Conservation (phyloP, 2,113 vertebrate genomes). For the Chlamydotis undulata region DNA sequence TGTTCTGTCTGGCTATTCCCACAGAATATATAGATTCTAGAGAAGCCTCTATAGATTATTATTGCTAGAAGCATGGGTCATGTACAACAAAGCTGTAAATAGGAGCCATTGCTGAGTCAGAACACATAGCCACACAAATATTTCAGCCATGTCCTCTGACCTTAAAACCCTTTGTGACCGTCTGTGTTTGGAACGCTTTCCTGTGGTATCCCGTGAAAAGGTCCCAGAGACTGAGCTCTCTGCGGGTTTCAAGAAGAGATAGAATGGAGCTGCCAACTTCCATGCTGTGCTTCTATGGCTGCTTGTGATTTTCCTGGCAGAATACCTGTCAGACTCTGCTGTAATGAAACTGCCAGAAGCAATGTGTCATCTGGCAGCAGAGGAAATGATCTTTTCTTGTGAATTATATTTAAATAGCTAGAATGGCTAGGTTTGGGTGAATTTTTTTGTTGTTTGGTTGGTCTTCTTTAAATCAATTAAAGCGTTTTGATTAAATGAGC, state of each 20-base stretch:
- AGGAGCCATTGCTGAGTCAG: not conserved
- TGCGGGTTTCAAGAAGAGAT: not conserved
- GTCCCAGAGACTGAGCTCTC: not conserved
- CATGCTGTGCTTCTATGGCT: not conserved
- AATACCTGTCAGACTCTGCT: not conserved
- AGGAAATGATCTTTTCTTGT: not conserved
- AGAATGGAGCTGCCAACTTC: not conserved
- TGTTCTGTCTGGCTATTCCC: not conserved
- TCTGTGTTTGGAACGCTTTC: not conserved
- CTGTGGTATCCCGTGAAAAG: not conserved
- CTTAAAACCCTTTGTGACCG: not conserved
- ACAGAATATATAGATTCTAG: not conserved
- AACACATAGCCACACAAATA: not conserved
- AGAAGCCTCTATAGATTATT: not conserved
- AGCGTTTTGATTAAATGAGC: not conserved
- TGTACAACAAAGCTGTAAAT: not conserved
- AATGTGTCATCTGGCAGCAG: not conserved
- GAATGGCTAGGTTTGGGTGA: not conserved
- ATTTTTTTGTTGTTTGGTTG: not conserved
- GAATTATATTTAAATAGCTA: not conserved
- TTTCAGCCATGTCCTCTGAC: not conserved
- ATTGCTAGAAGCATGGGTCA: not conserved
- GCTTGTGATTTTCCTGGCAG: not conserved
- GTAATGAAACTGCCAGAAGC: not conserved
- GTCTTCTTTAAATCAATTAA: not conserved